Conservation (phyloP, 2,888 invertebrate species). For the Phalera bucephala region DNA sequence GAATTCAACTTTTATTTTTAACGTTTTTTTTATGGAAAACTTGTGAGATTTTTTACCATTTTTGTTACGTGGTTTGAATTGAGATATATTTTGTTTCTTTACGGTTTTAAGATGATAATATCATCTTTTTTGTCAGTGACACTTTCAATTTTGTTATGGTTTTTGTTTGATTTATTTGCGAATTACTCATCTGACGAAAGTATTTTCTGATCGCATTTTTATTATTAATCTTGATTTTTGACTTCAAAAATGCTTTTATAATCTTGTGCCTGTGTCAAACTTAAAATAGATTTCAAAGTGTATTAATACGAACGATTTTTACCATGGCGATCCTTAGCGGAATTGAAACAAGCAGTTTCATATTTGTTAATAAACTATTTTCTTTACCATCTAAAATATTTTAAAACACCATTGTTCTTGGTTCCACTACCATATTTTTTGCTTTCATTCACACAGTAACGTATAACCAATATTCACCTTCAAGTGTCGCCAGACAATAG, state of each 20-base stretch:
- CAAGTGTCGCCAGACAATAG: constrained; percentile 46
- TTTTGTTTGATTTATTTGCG: constrained; percentile 14
- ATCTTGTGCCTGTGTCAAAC: too few relatives aligned
- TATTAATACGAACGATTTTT: background rate
- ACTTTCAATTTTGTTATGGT: constrained; percentile 19
- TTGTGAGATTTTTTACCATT: constrained; percentile 26
- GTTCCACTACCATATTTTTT: constrained; percentile 14
- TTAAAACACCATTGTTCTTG: background rate
- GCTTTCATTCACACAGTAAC: constrained; percentile 37
- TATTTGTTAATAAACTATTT: too few relatives aligned
- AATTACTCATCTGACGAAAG: too few relatives aligned
- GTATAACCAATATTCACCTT: constrained; percentile 36
- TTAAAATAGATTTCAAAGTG: background rate
- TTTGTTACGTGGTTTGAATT: constrained; percentile 18
- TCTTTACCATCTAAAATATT: too few relatives aligned
- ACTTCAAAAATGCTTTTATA: too few relatives aligned
- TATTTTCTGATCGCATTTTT: too few relatives aligned
- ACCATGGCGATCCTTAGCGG: too few relatives aligned
- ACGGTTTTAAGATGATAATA: constrained; percentile 9
- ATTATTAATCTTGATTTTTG: too few relatives aligned
- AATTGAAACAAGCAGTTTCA: too few relatives aligned
- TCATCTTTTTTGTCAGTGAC: constrained; percentile 10
- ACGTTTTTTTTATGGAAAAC: constrained; percentile 27
- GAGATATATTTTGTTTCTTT: constrained; percentile 13
- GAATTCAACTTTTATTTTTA: constrained; percentile 34